phyloP scores from a whole-genome alignment of 2,888 invertebrate species.

The Nysson spinosus region DNA sequence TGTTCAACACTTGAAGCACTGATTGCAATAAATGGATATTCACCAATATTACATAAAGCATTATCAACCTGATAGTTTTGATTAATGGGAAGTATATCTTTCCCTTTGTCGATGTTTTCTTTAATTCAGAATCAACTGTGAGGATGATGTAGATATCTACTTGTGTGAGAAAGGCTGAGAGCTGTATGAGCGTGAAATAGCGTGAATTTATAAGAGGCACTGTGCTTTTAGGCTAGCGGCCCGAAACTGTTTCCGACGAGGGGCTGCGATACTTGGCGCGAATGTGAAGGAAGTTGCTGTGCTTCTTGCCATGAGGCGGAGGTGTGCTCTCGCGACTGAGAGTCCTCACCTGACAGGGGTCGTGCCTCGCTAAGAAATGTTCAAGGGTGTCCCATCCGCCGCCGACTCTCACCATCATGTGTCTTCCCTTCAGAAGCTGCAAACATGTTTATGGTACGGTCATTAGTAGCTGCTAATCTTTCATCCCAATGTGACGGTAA shows the following conservation, averaged over 20 bases:
- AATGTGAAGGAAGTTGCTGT: slow-evolving; percentile 82
- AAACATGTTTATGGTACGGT: slow-evolving; percentile 61
- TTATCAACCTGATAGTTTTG: too few species aligned
- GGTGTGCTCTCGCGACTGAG: slow-evolving; percentile 77
- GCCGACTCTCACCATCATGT: slow-evolving; percentile 97
- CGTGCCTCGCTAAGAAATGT: slow-evolving; percentile 92
- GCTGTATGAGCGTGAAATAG: slow-evolving; percentile 40
- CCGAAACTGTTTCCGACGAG: slow-evolving; percentile 81
- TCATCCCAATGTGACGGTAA: not conserved
- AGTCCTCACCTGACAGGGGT: slow-evolving; percentile 87
- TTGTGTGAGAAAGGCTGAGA: slow-evolving; percentile 29
- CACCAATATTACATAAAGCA: too few species aligned
- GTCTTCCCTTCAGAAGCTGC: slow-evolving; percentile 92
- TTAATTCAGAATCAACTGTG: too few species aligned
- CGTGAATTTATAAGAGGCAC: slow-evolving; percentile 60
- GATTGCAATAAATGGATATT: too few species aligned
- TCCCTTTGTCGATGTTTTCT: too few species aligned
- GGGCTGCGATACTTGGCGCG: slow-evolving; percentile 86
- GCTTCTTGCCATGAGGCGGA: slow-evolving; percentile 76
- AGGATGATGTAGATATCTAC: slow-evolving; percentile 15
- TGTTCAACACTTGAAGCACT: too few species aligned
- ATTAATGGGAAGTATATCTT: too few species aligned
- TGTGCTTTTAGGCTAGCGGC: slow-evolving; percentile 69
- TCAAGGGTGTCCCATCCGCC: slow-evolving; percentile 97
- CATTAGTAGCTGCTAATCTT: slow-evolving; percentile 30